Percentiles rank a stretch among this genome's conserved stretches.
Evolutionary conservation across 1,140 invertebrate species (phyloP).

Genomic region (Lordiphosa stackelbergi): DNA sequence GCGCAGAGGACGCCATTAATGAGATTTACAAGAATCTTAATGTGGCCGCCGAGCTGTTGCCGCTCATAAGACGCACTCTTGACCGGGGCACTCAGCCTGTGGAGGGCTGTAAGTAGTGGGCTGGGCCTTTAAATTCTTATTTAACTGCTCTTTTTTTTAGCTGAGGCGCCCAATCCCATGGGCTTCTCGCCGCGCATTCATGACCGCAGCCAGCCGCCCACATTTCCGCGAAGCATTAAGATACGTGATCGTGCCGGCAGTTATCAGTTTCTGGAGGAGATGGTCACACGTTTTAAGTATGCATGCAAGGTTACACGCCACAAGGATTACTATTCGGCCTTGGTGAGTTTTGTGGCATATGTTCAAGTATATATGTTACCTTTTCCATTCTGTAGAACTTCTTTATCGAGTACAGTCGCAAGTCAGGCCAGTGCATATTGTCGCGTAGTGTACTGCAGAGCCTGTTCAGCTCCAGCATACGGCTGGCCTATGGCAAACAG

Average conservation of each 20-base stretch:
- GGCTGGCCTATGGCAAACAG: conserved; percentile 77
- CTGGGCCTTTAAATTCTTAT: too few relatives aligned
- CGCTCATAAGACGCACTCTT: conserved; percentile 87
- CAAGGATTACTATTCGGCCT: conserved; percentile 87
- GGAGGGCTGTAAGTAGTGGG: conserved; percentile 80
- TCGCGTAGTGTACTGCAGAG: conserved; percentile 94
- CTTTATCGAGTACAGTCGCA: conserved; percentile 93
- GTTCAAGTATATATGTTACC: not conserved
- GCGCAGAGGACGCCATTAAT: conserved; percentile 80
- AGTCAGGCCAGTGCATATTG: conserved; percentile 92
- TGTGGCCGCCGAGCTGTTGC: conserved; percentile 86
- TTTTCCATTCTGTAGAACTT: conserved; percentile 86
- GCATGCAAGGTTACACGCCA: conserved; percentile 90
- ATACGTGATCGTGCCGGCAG: conserved; percentile 91
- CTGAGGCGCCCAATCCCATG: conserved; percentile 82
- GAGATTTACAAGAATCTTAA: conserved; percentile 83
- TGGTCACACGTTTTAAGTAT: conserved; percentile 87
- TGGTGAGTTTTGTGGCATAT: conserved; percentile 80
- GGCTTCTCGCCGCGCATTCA: conserved; percentile 97
- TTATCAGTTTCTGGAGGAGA: conserved; percentile 89
- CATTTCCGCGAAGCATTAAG: conserved; percentile 97
- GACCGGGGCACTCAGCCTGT: conserved; percentile 86
- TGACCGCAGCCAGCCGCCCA: conserved; percentile 94
- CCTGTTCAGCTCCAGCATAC: conserved; percentile 82
- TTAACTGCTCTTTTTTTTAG: conserved; percentile 45